Evolutionary conservation across 2,888 invertebrate genomes (phyloP).

Genomic region (Nomada fabriciana): DNA sequence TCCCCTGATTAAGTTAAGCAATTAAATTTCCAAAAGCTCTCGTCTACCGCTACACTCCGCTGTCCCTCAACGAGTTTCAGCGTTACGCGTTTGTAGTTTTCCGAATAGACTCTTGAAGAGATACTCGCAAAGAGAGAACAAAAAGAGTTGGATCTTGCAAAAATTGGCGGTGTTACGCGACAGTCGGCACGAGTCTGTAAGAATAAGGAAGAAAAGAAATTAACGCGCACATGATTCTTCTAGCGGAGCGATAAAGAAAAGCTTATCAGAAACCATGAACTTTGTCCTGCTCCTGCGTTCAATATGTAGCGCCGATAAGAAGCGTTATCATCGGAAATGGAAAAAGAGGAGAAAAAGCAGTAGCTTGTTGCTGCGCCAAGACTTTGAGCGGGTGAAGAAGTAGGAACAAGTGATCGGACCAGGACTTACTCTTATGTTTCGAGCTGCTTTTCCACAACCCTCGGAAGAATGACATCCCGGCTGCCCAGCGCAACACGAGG

Average conservation of each 20-base stretch:
- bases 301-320: slow-evolving; percentile 15
- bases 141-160: neutral
- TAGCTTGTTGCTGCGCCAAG: no score
- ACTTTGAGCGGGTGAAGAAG: neutral
- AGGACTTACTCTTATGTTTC: slow-evolving; percentile 88
- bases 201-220: no score
- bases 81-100: no score
- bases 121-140: neutral
- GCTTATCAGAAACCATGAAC: slow-evolving; percentile 48
- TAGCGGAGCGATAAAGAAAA: slow-evolving; percentile 7
- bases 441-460: slow-evolving; percentile 89
- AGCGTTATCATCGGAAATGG: neutral
- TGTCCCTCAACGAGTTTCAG: neutral
- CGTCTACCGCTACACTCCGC: neutral
- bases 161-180: neutral
- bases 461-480: slow-evolving; percentile 86
- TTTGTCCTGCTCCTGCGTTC: slow-evolving; percentile 20
- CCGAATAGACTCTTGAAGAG: neutral
- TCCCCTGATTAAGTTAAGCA: neutral
- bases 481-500: slow-evolving; percentile 53
- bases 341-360: neutral
- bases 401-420: no score
- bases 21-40: neutral
- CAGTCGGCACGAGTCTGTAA: no score
- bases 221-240: no score